Conservation (phyloP, 1,140 invertebrate genomes). For the Drosophila pachea region DNA sequence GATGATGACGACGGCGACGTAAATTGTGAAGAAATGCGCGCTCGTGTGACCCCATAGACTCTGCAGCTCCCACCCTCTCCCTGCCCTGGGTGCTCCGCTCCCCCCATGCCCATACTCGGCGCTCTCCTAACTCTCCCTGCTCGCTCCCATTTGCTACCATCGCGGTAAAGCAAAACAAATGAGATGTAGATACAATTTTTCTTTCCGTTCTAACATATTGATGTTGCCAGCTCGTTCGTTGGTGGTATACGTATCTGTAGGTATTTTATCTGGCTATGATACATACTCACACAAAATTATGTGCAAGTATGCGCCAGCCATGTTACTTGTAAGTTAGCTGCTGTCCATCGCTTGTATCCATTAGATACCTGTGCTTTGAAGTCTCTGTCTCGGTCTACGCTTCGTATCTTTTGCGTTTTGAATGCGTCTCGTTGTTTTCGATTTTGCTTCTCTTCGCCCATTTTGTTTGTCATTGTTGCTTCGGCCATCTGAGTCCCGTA, state of each 20-base stretch:
- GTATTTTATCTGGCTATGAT: conserved; percentile 32
- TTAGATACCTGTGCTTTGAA: conserved; percentile 58
- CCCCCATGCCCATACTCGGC: not conserved
- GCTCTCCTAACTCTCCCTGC: not conserved
- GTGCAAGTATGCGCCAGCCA: not conserved
- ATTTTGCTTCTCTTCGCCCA: conserved; percentile 26
- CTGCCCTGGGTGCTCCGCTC: not conserved
- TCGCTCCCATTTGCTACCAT: conserved; percentile 9
- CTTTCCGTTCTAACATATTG: conserved; percentile 50
- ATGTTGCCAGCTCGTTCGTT: conserved; percentile 31
- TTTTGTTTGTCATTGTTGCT: conserved; percentile 21
- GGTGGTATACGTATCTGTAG: conserved; percentile 35
- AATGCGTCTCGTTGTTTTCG: conserved; percentile 34
- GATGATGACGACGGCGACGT: conserved; percentile 54
- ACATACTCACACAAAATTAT: not conserved
- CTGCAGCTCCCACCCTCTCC: conserved; percentile 31
- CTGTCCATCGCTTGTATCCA: conserved; percentile 56
- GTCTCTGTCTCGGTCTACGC: conserved; percentile 13
- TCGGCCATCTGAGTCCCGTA: conserved; percentile 20
- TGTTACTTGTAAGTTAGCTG: conserved; percentile 39
- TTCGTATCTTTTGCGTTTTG: conserved; percentile 18
- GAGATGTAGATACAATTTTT: conserved; percentile 77
- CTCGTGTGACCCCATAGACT: conserved; percentile 69
- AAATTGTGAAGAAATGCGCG: conserved; percentile 75
- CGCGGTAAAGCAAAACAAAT: conserved; percentile 61